Evolutionary conservation across 2,888 invertebrate species (phyloP), one percentile per base, ranked within the genome.

Genomic region (Eupelmus urozonus): DNA sequence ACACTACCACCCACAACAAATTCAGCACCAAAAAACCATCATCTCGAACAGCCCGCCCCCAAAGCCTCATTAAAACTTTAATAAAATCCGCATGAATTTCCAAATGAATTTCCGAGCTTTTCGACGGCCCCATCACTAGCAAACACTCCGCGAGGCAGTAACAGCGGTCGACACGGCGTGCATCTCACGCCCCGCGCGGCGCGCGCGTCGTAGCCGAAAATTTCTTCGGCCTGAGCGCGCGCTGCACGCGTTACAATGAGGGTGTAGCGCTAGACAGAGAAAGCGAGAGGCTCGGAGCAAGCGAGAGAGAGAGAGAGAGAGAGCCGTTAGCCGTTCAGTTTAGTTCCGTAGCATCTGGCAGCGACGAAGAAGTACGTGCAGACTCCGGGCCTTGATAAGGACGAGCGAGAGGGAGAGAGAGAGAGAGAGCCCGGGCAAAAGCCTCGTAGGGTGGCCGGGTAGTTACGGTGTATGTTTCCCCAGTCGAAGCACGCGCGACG

Each of bases 401-500:
- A 60, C 59, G 53, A 40, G 66, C 5, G 55, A 40, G 65, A 59
- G 20, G 27, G 40, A 66, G 73, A 78, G 45, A 55, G 27, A 70
- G 51, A 63, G 76, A 79, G 76, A 67, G 20, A 23, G 42, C 34
- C 55, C 42, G 42, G 71, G 81, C 25, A 59, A 65, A 77, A 73
- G 77, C 18, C 20, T 45, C 18, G 25, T 7, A 34, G 42, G 2
- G 20, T 60, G 62, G 57, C 18, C 34, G 80, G 82, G 82, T 85
- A 82, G 85, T 85, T 85, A 85, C 84, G 86, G 86, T 85, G 82
- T 85, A 82, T 80, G 85, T 86, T 88, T 88, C 59, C 85, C 84
- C 80, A 89, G 88, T 89, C 89, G 83, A 82, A 84, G 87, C 89
- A 89, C 89, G 89, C 85, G 87, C 88, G 76, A 82, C 89, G 88